Percentiles rank a stretch among this genome's conserved stretches.
phyloP scores from a whole-genome alignment of 2,797 vertebrate species.

The Sternotherus odoratus region DNA sequence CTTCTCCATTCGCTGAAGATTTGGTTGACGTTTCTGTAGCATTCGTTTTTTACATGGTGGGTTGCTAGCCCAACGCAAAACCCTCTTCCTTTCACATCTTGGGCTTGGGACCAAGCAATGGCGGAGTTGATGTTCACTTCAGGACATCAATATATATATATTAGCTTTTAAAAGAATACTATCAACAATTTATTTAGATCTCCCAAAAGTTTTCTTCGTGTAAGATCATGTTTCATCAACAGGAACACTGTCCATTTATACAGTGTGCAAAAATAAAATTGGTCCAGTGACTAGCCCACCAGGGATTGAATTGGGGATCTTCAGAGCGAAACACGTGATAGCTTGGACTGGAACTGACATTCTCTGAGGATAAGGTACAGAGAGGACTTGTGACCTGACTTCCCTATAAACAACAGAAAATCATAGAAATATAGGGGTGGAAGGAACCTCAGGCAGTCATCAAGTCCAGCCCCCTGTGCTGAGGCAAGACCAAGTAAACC shows the following conservation, averaged over 20 bases:
- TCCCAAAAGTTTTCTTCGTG: constrained; percentile 64
- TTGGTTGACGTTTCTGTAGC: no score
- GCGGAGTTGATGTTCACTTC: background rate
- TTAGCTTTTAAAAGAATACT: constrained; percentile 19
- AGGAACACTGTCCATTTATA: constrained; percentile 60
- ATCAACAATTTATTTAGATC: constrained; percentile 25
- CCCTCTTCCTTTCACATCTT: no score
- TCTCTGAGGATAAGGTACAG: constrained; percentile 1
- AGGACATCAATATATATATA: constrained; percentile 20
- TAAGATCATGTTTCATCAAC: constrained; percentile 67
- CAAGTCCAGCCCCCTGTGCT: background rate
- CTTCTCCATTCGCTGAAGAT: no score
- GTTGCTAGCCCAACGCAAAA: no score
- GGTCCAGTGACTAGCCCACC: constrained; percentile 65
- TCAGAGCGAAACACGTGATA: background rate
- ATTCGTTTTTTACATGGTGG: no score
- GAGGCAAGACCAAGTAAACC: background rate
- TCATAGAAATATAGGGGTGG: background rate
- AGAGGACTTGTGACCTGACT: background rate
- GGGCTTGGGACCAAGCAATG: no score
- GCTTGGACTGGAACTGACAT: constrained; percentile 27
- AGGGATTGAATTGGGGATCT: constrained; percentile 57
- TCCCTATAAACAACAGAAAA: background rate
- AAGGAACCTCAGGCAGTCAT: background rate
- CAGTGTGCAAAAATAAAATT: constrained; percentile 65